A percentile compares a stretch with the other conserved stretches of the same genome.
Evolutionary conservation across 1,140 invertebrate genomes (phyloP).

Genomic region (Teleopsis dalmanni): DNA sequence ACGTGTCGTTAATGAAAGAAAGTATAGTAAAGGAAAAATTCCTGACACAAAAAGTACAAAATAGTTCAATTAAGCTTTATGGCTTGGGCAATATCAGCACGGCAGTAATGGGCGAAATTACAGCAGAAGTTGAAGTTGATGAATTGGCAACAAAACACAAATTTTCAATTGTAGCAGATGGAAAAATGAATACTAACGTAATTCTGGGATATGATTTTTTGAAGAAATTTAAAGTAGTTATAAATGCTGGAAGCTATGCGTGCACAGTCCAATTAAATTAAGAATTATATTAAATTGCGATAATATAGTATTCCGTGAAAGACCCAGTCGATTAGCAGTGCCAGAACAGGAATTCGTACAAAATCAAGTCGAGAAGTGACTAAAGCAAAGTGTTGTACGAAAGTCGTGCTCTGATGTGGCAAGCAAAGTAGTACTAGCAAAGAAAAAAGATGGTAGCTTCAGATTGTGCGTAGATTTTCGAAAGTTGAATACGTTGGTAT

Average conservation of each 20-base stretch:
- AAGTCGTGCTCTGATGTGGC: conserved; percentile 15
- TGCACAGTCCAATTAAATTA: conserved; percentile 19
- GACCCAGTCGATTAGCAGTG: conserved; percentile 9
- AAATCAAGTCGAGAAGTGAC: conserved; percentile 12
- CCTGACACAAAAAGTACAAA: neutral
- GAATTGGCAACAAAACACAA: conserved; percentile 10
- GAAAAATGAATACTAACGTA: conserved; percentile 1
- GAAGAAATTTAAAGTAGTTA: neutral
- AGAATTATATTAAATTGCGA: conserved; percentile 6
- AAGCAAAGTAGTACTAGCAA: conserved; percentile 27
- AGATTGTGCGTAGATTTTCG: conserved; percentile 22
- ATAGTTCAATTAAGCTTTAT: neutral
- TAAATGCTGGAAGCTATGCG: neutral
- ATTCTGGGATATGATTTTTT: neutral
- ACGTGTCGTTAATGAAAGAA: conserved; percentile 6
- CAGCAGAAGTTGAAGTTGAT: neutral
- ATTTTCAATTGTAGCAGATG: conserved; percentile 4
- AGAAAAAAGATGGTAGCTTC: conserved; percentile 28
- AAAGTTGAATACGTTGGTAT: conserved; percentile 19
- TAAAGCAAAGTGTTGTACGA: conserved; percentile 5
- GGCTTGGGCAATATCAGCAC: neutral
- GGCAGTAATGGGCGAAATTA: neutral
- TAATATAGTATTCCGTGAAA: conserved; percentile 6
- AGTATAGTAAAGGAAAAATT: neutral
- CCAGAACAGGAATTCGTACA: conserved; percentile 6